Evolutionary conservation across 2,113 vertebrate genomes (phyloP).

Genomic region (Datnioides undecimradiatus): DNA sequence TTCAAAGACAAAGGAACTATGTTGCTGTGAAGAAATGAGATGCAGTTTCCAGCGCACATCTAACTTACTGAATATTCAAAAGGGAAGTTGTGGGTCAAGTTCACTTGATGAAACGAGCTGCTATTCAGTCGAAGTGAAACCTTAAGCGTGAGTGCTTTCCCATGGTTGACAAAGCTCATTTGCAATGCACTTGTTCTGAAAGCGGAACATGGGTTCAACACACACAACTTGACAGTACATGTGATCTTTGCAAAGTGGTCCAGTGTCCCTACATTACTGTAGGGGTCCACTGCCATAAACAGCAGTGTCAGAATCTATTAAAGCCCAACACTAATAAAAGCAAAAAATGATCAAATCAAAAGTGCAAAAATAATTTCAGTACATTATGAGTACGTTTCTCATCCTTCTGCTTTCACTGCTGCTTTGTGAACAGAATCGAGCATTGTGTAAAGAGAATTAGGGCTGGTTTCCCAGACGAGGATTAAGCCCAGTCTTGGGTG

Average conservation of each 20-base stretch:
- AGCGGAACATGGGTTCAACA: neutral
- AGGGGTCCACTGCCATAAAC: no score
- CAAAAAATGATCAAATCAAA: neutral
- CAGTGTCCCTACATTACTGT: neutral
- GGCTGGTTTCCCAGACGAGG: constrained; percentile 16
- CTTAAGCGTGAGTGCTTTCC: neutral
- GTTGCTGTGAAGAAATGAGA: neutral
- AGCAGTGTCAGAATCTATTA: no score
- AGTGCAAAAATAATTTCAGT: neutral
- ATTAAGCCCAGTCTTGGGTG: neutral
- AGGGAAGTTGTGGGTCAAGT: constrained; percentile 28
- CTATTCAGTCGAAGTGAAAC: no score
- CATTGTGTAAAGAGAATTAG: constrained; percentile 16
- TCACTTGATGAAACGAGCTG: constrained; percentile 34
- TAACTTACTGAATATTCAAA: neutral
- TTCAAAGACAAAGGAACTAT: neutral
- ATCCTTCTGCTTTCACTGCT: neutral
- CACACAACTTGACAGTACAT: neutral
- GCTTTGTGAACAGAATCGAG: neutral
- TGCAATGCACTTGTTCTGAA: neutral
- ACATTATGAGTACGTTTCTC: neutral
- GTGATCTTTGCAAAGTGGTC: neutral
- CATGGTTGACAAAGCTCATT: neutral
- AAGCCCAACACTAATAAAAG: neutral
- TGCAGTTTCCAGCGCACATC: neutral